phyloP scores from a whole-genome alignment of 2,797 vertebrate genomes.

The Garrulus glandarius region DNA sequence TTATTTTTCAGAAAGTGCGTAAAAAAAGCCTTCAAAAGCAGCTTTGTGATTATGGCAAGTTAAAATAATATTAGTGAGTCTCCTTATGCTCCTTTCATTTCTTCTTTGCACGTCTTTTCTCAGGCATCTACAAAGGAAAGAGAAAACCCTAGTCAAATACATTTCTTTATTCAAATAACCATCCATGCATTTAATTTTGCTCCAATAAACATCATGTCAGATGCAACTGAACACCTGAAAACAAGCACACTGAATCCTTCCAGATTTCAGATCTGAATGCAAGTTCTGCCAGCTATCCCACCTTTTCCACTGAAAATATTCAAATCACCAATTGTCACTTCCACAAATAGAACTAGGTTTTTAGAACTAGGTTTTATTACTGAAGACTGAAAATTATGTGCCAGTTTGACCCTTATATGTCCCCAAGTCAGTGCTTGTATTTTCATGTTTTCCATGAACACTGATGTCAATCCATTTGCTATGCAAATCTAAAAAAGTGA shows the following conservation, averaged over 20 bases:
- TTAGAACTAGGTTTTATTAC: not conserved
- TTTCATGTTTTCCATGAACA: not conserved
- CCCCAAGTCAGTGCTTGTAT: not conserved
- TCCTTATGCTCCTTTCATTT: conserved; percentile 30
- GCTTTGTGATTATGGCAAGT: conserved; percentile 41
- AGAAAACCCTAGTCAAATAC: conserved; percentile 22
- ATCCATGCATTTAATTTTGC: not conserved
- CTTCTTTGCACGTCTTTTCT: conserved; percentile 43
- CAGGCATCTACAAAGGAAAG: conserved; percentile 66
- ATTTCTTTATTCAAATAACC: not conserved
- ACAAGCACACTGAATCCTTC: not conserved
- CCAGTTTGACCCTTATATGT: not conserved
- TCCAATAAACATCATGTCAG: not conserved
- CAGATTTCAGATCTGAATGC: not conserved
- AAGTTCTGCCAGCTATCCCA: not conserved
- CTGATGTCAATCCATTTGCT: not conserved
- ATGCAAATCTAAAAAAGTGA: not conserved
- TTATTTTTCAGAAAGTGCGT: conserved; percentile 35
- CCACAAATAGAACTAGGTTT: not conserved
- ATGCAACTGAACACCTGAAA: not conserved
- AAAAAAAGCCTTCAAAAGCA: conserved; percentile 11
- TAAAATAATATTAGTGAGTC: not conserved
- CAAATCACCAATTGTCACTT: not conserved
- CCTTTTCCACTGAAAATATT: not conserved
- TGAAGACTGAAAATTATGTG: not conserved